Evolutionary conservation across 2,888 invertebrate species (phyloP).

Genomic region (Dorcus hopei): DNA sequence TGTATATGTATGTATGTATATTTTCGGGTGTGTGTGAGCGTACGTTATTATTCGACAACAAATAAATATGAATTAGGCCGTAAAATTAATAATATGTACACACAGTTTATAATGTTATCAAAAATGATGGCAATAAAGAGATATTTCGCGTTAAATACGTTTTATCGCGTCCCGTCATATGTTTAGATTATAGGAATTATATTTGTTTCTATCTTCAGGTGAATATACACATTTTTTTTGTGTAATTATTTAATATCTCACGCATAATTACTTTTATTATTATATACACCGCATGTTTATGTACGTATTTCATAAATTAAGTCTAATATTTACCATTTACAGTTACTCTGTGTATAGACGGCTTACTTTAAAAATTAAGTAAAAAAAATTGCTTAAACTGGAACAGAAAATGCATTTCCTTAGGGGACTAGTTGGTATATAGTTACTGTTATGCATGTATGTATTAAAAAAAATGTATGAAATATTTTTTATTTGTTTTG

Average conservation of each 20-base stretch:
- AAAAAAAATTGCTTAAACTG: not conserved
- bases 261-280: slow-evolving; percentile 6
- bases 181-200: slow-evolving; percentile 19
- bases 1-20: no score
- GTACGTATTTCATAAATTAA: not conserved
- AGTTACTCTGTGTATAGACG: not conserved
- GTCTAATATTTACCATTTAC: not conserved
- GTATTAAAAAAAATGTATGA: slow-evolving; percentile 9
- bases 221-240: not conserved
- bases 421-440: no score
- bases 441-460: no score
- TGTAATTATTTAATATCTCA: slow-evolving; percentile 14
- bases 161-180: slow-evolving; percentile 16
- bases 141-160: slow-evolving; percentile 7
- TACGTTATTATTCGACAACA: no score
- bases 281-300: slow-evolving; percentile 7
- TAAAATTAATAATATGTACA: slow-evolving; percentile 7
- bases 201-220: slow-evolving; percentile 14
- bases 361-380: not conserved
- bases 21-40: no score
- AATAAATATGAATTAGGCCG: not conserved
- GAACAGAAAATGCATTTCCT: no score
- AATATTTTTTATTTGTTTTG: slow-evolving; percentile 19
- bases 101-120: slow-evolving; percentile 8
- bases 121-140: not conserved